A percentile compares a stretch with the other conserved stretches of the same genome.
Conservation (phyloP, 2,113 vertebrate genomes). For the Pycnonotus jocosus region DNA sequence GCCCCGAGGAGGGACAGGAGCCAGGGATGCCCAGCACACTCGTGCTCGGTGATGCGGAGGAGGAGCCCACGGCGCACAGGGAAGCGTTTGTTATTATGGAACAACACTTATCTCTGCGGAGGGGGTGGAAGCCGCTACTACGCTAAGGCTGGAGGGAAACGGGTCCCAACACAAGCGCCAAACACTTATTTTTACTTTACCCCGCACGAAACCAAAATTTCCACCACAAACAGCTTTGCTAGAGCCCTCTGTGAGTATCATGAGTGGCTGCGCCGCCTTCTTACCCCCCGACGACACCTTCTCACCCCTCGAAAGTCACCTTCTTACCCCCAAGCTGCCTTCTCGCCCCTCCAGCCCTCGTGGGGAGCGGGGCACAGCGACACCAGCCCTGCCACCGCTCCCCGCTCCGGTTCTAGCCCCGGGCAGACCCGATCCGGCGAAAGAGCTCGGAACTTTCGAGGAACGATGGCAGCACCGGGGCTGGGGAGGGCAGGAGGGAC, state of each 20-base stretch:
- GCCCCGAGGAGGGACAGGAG: rapidly evolving
- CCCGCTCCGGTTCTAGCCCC: rapidly evolving
- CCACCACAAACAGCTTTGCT: rapidly evolving
- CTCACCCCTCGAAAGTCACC: not conserved
- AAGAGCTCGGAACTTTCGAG: not conserved
- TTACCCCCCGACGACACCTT: not conserved
- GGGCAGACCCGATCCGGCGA: too few species aligned
- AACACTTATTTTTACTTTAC: not conserved
- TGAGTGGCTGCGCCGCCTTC: rapidly evolving
- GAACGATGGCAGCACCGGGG: not conserved
- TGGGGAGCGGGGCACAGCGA: not conserved
- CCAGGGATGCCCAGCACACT: rapidly evolving
- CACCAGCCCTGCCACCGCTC: not conserved
- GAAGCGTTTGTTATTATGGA: not conserved
- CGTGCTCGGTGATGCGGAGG: rapidly evolving
- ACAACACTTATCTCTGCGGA: not conserved
- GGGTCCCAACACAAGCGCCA: not conserved
- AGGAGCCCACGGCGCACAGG: not conserved
- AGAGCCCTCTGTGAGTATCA: rapidly evolving
- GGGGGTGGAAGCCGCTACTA: not conserved
- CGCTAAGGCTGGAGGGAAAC: not conserved
- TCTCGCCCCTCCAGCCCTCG: too few species aligned
- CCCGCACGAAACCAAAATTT: rapidly evolving
- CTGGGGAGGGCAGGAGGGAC: too few species aligned
- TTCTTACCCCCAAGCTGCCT: not conserved